Base-by-base conservation (phyloP, 1,140 invertebrate species). In the Drosophila takahashii region DNA sequence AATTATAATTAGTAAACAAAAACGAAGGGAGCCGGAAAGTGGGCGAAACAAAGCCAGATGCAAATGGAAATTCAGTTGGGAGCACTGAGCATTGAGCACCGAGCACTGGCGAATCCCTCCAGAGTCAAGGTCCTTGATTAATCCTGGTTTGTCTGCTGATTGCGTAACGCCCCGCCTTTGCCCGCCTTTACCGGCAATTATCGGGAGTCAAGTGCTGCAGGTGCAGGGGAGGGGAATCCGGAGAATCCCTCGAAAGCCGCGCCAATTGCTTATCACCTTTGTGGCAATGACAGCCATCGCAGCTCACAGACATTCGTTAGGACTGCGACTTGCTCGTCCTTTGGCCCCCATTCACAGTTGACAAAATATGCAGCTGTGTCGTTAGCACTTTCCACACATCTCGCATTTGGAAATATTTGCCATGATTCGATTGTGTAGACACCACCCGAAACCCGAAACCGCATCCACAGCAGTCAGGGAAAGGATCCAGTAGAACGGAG, bases 321-420 rank as follows among this genome's bases (percentile, higher is more conserved):
- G 65, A 4, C n/a, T 9, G 10, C 26, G 45, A 22, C 44, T 41
- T 7, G 29, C 5, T 6, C 42, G 51, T 39, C 50, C 48, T 48
- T 59, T 59, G 41, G 36, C 44, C 61, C 61, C 70, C 60, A 53
- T 86, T 72, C 65, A 58, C 47, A 77, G 76, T 71, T 89, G 84
- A 79, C 83, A 87, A 87, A 87, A 90, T 87, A 90, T 90, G 80
- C 85, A 79, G 77, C 77, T 90, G 85, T 64, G 72, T 84, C 67
- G 85, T 77, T 79, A 89, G 76, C 66, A 65, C 60, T 76, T 34
- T 52, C 10, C 75, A 52, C 54, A 71, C 54, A 70, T 54, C n/a
- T 58, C 50, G 50, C 44, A 53, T 53, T 48, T 57, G 39, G 76
- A 87, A 79, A 79, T 87, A 83, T 87, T 89, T 87, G 83, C 83